A percentile compares a stretch with the other conserved stretches of the same genome.
phyloP scores from a whole-genome alignment of 2,888 invertebrate species.

The Julus scanicus region DNA sequence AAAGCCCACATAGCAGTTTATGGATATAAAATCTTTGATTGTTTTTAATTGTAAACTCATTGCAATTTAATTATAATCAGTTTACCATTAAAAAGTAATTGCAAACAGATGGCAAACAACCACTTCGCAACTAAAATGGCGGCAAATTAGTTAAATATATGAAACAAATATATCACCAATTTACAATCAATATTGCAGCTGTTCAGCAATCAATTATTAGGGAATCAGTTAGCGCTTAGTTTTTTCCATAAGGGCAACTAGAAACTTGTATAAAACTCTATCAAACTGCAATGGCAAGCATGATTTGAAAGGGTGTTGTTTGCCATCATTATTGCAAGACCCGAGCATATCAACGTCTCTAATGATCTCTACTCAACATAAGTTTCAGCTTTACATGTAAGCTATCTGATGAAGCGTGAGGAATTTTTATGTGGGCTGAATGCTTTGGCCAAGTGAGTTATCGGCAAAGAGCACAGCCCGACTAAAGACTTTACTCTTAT shows the following conservation, averaged over 20 bases:
- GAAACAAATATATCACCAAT: no score
- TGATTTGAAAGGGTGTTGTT: not conserved
- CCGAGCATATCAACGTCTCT: not conserved
- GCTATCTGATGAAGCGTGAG: conserved; percentile 11
- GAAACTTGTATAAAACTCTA: not conserved
- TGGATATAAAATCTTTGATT: no score
- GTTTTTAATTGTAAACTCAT: no score
- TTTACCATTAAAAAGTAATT: no score
- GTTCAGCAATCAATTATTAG: no score
- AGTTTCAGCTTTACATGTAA: not conserved
- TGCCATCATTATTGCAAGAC: not conserved
- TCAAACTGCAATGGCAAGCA: not conserved
- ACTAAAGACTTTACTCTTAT: conserved; percentile 19
- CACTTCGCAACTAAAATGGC: no score
- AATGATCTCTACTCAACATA: not conserved
- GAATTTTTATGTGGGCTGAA: not conserved
- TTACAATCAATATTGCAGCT: no score
- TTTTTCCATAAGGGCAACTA: not conserved
- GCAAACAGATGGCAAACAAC: no score
- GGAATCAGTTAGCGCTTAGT: no score
- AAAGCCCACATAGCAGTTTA: no score
- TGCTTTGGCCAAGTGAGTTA: not conserved
- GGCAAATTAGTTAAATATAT: no score
- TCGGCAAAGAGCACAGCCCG: not conserved
- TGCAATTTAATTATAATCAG: no score